Evolutionary conservation across 1,140 invertebrate genomes (phyloP), one percentile per base, ranked within the genome.

Genomic region (Helicoverpa zea): DNA sequence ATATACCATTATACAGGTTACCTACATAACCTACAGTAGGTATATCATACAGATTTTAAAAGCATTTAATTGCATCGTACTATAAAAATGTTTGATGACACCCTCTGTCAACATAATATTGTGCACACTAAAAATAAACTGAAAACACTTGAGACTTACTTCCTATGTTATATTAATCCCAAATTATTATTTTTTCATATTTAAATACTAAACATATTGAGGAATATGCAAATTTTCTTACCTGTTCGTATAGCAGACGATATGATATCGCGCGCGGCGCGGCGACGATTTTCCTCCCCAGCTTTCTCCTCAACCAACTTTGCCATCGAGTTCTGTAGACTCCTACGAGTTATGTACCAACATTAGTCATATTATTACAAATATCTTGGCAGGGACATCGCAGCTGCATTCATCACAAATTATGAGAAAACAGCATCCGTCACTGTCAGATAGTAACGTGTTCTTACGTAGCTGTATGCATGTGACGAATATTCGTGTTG

Each of bases 251-350:
- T 95, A 68, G 92, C 92, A 11, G 92, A 87, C 13, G 94, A 92
- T 29, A 95, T 95, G 75, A 95, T 94, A 68, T 95, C 94, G n/a
- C 94, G 83, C 1, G 93, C 93, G 23, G 92, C 91, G 68, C 91
- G 90, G 14, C 85, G 93, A 88, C 89, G 95, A 89, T 76, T 93
- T 90, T 94, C 96, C 91, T 92, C 95, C 77, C 86, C 95, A 75
- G 86, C 95, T 88, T 89, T 95, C 90, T 94, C 96, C 90, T 93
- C 96, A 79, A 89, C 92, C 79, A 95, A 73, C 79, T 94, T 94
- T 7, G 93, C 93, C 93, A 95, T 95, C 7, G 93, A 95, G 80
- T 93, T 95, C 66, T 95, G 93, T 7, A 95, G 89, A 85, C 92
- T 94, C 86, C 93, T 95, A 83, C 5, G 70, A 49, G 35, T 63